Conservation (phyloP, 2,797 vertebrate species). For the Bradypodion ventrale region DNA sequence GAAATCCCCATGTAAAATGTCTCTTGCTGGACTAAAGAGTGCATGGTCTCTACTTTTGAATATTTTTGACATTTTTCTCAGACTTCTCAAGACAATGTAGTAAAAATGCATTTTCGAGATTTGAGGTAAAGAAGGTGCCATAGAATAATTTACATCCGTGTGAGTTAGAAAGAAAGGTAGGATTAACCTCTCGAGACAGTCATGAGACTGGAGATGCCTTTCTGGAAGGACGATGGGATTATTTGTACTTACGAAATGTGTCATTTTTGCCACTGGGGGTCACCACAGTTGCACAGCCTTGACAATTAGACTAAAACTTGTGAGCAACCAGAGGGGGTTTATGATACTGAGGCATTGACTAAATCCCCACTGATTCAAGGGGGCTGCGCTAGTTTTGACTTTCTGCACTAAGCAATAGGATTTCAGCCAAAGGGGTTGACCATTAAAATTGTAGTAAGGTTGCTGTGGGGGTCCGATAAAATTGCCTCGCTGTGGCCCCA, state of each 20-base stretch:
- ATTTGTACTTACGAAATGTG: neutral
- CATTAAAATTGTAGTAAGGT: too few species aligned
- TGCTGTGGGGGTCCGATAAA: too few species aligned
- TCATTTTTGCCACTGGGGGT: slow-evolving; percentile 61
- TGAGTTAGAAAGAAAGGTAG: neutral
- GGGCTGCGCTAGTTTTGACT: too few species aligned
- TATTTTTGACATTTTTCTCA: neutral
- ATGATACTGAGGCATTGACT: too few species aligned
- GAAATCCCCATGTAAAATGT: neutral
- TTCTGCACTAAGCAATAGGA: too few species aligned
- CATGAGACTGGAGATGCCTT: too few species aligned
- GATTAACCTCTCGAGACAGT: neutral
- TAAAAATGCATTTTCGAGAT: neutral
- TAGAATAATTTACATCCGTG: neutral
- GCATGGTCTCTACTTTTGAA: neutral
- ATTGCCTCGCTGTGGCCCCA: too few species aligned
- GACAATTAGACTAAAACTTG: neutral
- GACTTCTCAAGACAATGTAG: too few species aligned
- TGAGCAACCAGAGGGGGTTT: too few species aligned
- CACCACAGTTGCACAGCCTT: slow-evolving; percentile 37
- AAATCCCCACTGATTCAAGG: too few species aligned
- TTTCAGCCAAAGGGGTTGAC: too few species aligned
- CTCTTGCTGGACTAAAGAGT: neutral
- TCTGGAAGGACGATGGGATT: neutral
- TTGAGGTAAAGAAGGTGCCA: slow-evolving; percentile 4